These are phyloP conservation scores for Luperina nickerlii DNA, from an alignment of 2,888 invertebrate species.

Conservation along the genomic window DNA sequence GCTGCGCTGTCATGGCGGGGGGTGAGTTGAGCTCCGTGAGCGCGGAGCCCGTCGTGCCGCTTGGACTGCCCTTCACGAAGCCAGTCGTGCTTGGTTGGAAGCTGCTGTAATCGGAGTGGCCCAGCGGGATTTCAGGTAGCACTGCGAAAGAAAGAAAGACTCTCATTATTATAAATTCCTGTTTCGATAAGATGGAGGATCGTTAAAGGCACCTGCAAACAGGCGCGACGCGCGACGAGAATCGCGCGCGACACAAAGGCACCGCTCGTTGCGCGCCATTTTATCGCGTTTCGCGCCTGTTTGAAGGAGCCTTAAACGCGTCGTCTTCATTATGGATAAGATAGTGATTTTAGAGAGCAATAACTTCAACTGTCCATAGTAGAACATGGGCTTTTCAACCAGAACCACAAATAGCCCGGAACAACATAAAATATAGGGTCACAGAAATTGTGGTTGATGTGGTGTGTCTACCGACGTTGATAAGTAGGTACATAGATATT, in stretches of 20 bases:
- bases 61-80: conserved; percentile 84
- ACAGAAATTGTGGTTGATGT: conserved; percentile 11
- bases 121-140: conserved; percentile 89
- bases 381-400: not conserved
- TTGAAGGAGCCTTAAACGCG: no score
- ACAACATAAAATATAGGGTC: not conserved
- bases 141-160: conserved; percentile 76
- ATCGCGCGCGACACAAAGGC: no score
- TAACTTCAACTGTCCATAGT: not conserved
- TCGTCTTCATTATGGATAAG: not conserved
- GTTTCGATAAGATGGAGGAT: not conserved
- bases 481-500: conserved; percentile 8
- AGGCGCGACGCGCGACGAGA: no score
- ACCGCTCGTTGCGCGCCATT: no score
- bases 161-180: conserved; percentile 13
- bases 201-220: no score
- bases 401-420: not conserved
- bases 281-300: no score
- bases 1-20: conserved; percentile 78
- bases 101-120: conserved; percentile 84
- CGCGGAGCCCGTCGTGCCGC: conserved; percentile 79
- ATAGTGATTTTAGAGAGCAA: not conserved
- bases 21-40: conserved; percentile 87
- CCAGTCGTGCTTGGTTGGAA: conserved; percentile 81
- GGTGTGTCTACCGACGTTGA: not conserved